Conservation (phyloP, 37 sponge, comb jelly and placozoan species). For the Crambe crambe region DNA sequence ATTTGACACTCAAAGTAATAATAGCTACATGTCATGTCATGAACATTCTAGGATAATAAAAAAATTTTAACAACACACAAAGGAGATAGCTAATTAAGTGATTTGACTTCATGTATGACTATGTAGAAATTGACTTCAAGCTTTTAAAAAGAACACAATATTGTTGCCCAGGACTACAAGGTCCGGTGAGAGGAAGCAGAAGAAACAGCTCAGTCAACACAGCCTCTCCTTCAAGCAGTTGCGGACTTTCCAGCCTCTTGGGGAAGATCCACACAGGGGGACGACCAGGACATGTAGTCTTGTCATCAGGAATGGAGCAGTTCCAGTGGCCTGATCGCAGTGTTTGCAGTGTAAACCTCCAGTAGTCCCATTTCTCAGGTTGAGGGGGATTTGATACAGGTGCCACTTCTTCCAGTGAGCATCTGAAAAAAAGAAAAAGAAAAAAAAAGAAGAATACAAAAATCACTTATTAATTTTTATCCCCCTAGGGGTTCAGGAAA, state of each 20-base stretch:
- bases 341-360: conserved; percentile 22
- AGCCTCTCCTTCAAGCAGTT: conserved; percentile 41
- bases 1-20: no score
- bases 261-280: conserved; percentile 36
- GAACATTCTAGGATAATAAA: no score
- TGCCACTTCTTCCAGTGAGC: neutral
- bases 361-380: conserved; percentile 10
- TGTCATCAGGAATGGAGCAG: conserved; percentile 17
- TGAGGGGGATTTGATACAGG: neutral
- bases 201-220: conserved; percentile 58
- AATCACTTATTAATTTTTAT: no score
- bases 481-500: no score
- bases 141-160: conserved; percentile 15
- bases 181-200: conserved; percentile 36
- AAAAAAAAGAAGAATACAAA: neutral
- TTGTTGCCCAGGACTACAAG: conserved; percentile 15
- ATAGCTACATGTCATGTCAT: no score
- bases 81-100: no score
- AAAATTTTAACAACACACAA: no score
- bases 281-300: conserved; percentile 33
- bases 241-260: neutral
- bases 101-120: no score
- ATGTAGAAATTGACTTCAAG: no score
- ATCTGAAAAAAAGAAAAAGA: neutral
- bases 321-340: conserved; percentile 25